phyloP scores from a whole-genome alignment of 2,797 vertebrate species.

The Poeciliopsis presidionis region DNA sequence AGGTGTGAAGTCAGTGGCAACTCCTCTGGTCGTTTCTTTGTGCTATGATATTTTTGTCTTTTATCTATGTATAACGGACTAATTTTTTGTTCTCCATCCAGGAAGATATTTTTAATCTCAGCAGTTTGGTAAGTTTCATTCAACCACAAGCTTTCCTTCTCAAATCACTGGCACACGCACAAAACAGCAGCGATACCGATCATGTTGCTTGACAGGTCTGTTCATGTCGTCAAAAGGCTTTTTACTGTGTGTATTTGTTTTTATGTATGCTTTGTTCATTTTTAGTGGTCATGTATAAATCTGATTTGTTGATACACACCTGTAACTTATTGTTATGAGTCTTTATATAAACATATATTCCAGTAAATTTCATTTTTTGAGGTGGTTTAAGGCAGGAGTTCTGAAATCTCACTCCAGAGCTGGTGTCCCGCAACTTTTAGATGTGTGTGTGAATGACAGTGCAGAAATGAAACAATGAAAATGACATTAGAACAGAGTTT shows the following conservation, averaged over 20 bases:
- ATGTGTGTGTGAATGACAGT: background rate
- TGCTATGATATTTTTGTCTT: background rate
- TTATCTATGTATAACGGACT: conserved; percentile 12
- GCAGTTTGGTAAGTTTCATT: conserved; percentile 35
- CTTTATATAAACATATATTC: background rate
- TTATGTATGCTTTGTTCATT: background rate
- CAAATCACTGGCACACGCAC: background rate
- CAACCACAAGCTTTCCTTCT: conserved; percentile 1
- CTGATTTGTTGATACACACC: background rate
- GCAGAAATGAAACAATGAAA: background rate
- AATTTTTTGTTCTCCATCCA: background rate
- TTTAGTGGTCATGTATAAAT: background rate
- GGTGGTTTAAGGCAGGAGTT: background rate
- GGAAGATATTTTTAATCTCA: conserved; percentile 41
- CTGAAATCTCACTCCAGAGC: too few species aligned
- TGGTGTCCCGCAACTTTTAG: too few species aligned
- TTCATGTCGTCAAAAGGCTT: background rate
- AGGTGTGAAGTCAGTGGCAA: background rate
- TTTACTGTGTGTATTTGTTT: background rate
- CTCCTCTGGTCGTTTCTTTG: conserved; percentile 12
- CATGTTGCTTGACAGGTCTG: background rate
- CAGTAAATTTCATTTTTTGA: background rate
- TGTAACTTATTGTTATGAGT: background rate
- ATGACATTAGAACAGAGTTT: background rate
- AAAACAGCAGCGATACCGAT: background rate